Evolutionary conservation across 2,888 invertebrate species (phyloP).

Genomic region (Caenorhabditis sp.): DNA sequence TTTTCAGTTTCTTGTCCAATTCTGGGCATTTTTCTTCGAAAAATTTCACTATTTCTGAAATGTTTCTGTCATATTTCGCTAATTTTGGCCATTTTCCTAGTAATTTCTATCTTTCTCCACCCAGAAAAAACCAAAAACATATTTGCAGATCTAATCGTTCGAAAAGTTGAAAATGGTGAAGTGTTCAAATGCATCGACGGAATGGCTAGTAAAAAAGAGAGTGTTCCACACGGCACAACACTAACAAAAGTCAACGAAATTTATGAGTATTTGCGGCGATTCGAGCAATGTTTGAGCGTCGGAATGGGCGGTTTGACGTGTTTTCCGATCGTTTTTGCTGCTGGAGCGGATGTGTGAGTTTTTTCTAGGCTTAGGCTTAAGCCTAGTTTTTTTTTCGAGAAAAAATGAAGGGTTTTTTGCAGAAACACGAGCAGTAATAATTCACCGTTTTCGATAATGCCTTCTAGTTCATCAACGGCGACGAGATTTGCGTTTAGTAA

Average conservation of each 20-base stretch:
- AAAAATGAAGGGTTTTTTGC: not conserved
- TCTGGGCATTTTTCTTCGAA: too few species aligned
- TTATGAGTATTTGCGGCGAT: slow-evolving; percentile 8
- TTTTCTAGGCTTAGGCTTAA: too few species aligned
- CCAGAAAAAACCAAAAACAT: not conserved
- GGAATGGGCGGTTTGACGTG: slow-evolving; percentile 12
- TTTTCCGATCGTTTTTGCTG: slow-evolving; percentile 28
- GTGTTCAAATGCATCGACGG: slow-evolving; percentile 19
- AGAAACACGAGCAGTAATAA: slow-evolving; percentile 9
- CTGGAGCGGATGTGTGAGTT: slow-evolving; percentile 20
- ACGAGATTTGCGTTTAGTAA: slow-evolving; percentile 30
- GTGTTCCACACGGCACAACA: slow-evolving; percentile 12
- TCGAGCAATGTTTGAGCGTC: slow-evolving; percentile 13
- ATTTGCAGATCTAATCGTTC: slow-evolving; percentile 32
- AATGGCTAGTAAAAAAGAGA: slow-evolving; percentile 8
- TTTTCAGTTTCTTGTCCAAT: too few species aligned
- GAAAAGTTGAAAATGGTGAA: slow-evolving; percentile 28
- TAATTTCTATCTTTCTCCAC: too few species aligned
- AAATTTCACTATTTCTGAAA: too few species aligned
- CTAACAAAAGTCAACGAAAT: slow-evolving; percentile 31
- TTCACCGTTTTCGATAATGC: slow-evolving; percentile 20
- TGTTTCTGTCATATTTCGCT: too few species aligned
- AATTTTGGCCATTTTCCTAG: too few species aligned
- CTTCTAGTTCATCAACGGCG: slow-evolving; percentile 3
- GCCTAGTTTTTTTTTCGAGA: not conserved